Conservation (phyloP, 2,797 vertebrate species). For the Alca torda region DNA sequence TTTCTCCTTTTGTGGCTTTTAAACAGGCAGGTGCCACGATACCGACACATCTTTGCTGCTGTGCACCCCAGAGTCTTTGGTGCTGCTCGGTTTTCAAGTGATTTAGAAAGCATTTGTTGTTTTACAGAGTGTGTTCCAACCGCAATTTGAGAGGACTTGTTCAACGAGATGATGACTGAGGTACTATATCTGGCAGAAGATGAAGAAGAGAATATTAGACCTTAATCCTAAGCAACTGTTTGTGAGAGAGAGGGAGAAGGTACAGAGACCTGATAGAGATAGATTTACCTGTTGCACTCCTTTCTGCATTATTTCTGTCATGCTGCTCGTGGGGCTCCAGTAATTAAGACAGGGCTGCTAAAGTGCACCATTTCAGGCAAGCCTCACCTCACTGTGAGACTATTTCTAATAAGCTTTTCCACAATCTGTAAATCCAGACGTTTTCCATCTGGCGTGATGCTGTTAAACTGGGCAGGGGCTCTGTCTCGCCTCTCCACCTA, state of each 20-base stretch:
- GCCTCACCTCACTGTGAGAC: neutral
- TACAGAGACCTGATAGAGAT: neutral
- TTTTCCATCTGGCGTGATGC: constrained; percentile 29
- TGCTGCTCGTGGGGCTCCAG: neutral
- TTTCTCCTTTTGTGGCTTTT: neutral
- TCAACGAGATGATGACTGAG: neutral
- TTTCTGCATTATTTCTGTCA: neutral
- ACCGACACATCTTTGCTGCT: accelerated
- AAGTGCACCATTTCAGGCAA: neutral
- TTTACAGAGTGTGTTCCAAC: neutral
- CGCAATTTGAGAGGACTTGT: neutral
- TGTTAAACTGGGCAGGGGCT: neutral
- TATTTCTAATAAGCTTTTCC: neutral
- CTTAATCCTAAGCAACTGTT: neutral
- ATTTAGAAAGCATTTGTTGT: neutral
- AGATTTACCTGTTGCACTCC: neutral
- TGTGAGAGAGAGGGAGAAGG: neutral
- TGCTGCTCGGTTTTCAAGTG: neutral
- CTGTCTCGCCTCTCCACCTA: neutral
- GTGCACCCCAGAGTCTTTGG: accelerated
- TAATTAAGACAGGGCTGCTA: neutral
- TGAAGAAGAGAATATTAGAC: neutral
- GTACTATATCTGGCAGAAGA: neutral
- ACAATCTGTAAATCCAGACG: neutral
- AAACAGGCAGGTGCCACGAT: neutral